phyloP scores from a whole-genome alignment of 2,888 invertebrate species.

The Heterodera filipjevi region DNA sequence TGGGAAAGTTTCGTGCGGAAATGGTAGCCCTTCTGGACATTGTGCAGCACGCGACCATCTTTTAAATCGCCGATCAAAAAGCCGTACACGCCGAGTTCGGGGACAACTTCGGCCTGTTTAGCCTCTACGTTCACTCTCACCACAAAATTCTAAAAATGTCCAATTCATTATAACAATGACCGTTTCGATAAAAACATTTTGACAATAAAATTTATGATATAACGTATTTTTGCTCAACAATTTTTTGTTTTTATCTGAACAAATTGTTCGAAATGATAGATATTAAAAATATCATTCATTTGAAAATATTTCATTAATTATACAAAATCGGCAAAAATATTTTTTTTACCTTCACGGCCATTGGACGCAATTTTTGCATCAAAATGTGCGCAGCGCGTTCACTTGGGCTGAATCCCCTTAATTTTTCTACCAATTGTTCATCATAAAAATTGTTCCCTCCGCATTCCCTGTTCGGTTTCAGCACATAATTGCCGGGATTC shows the following conservation, averaged over 20 bases:
- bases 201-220: too few species aligned
- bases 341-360: constrained; percentile 54
- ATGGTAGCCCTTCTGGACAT: not conserved
- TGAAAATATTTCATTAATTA: not conserved
- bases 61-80: constrained; percentile 49
- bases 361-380: constrained; percentile 59
- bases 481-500: constrained; percentile 81
- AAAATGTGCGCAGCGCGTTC: constrained; percentile 46
- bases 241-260: too few species aligned
- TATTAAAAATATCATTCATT: not conserved
- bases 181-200: too few species aligned
- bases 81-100: constrained; percentile 95
- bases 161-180: too few species aligned
- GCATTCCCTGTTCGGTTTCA: constrained; percentile 93
- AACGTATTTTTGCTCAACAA: too few species aligned
- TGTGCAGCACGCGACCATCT: constrained; percentile 54
- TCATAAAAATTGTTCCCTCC: constrained; percentile 92
- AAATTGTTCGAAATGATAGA: not conserved
- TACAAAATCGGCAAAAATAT: not conserved
- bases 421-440: constrained; percentile 42
- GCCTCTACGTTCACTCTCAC: constrained; percentile 50
- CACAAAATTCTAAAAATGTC: constrained; percentile 53
- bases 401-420: constrained; percentile 28
- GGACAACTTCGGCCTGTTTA: constrained; percentile 73
- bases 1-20: constrained; percentile 55